These are phyloP conservation scores for Pachypanchax playfairii DNA, from an alignment of 2,113 vertebrate species.

Conservation along the genomic window DNA sequence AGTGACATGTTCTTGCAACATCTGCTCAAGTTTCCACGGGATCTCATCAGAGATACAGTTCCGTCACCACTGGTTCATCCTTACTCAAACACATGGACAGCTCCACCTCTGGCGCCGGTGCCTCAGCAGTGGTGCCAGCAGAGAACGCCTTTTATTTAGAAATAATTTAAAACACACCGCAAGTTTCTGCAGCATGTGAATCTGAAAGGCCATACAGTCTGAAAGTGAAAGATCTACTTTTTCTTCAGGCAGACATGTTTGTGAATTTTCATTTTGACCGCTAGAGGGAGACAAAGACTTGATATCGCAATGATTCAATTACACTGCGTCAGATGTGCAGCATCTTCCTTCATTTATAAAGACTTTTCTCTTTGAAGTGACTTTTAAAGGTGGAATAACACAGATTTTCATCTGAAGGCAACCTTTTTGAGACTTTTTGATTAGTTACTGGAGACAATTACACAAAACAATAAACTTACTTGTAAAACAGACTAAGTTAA, in stretches of 20 bases:
- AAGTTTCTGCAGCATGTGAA: constrained; percentile 47
- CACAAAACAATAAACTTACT: not conserved
- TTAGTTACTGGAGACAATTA: not conserved
- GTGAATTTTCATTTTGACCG: constrained; percentile 37
- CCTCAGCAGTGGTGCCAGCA: constrained; percentile 52
- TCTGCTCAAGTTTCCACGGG: constrained; percentile 3
- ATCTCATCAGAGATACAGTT: constrained; percentile 33
- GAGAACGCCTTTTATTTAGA: constrained; percentile 39
- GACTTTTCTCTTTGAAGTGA: too few relatives aligned
- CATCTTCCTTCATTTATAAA: not conserved
- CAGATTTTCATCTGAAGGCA: too few relatives aligned
- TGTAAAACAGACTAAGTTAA: constrained; percentile 3
- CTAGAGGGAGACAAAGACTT: constrained; percentile 68
- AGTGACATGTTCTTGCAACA: constrained; percentile 15
- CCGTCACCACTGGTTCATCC: constrained; percentile 31
- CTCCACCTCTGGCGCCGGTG: constrained; percentile 18
- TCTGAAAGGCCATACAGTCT: constrained; percentile 22
- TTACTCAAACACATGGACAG: constrained; percentile 30
- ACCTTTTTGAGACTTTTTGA: too few relatives aligned
- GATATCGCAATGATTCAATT: not conserved
- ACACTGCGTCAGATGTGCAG: not conserved
- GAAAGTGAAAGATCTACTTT: not conserved
- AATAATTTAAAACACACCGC: constrained; percentile 46
- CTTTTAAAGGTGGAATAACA: not conserved
- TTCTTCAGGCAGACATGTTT: too few relatives aligned